Conservation (phyloP, 2,113 vertebrate genomes). For the Campylomormyrus numenius region DNA sequence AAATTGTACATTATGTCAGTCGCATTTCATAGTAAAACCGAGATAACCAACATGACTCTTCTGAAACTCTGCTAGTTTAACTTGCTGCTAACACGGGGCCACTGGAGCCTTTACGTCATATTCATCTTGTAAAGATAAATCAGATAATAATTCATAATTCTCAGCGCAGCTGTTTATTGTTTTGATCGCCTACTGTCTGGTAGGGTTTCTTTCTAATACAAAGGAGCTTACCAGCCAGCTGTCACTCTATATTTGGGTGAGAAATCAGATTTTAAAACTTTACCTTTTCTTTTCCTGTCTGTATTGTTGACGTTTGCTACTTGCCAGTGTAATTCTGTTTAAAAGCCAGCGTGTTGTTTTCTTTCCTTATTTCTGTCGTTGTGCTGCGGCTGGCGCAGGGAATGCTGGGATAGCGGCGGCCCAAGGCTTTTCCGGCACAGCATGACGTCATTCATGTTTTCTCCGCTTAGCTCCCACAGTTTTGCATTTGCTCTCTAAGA, state of each 20-base stretch:
- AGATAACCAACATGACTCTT: background rate
- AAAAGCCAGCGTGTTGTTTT: constrained; percentile 31
- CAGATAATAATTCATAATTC: background rate
- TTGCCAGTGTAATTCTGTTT: background rate
- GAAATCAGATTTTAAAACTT: background rate
- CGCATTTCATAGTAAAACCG: background rate
- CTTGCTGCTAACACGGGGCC: background rate
- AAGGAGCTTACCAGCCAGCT: background rate
- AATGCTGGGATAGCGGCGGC: constrained; percentile 59
- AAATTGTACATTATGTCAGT: background rate
- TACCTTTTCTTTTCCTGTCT: background rate
- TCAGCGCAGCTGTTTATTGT: background rate
- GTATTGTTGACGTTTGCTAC: background rate
- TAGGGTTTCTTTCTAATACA: background rate
- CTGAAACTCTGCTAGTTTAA: background rate
- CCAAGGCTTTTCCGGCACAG: constrained; percentile 31
- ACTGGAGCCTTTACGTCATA: background rate
- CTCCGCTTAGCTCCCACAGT: constrained; percentile 7
- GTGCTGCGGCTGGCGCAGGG: constrained; percentile 53
- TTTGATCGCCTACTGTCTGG: background rate
- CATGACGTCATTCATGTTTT: constrained; percentile 38
- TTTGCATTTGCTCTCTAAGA: background rate
- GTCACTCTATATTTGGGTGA: background rate
- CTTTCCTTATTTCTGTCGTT: constrained; percentile 34
- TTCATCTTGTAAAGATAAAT: background rate